Evolutionary conservation across 2,113 vertebrate genomes (phyloP), one percentile per base, ranked within the genome.

Genomic region (Argyrosomus japonicus): DNA sequence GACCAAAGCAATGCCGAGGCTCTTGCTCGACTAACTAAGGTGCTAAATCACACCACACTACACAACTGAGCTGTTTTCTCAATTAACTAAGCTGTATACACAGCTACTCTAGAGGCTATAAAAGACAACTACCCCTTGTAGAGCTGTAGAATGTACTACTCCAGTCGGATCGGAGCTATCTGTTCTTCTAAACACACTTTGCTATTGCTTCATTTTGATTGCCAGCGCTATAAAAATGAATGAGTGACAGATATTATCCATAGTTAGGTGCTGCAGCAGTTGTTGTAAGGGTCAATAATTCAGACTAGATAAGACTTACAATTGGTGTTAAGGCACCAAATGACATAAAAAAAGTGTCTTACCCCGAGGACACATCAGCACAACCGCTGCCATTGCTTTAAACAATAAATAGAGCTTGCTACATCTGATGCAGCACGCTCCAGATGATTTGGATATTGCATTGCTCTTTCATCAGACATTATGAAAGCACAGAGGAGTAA

Each of bases 201-300:
- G 36, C 53, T 40, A 71, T 56, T 40, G 72, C 72, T 75, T 60
- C 48, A 53, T 65, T 84, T 70, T 83, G 74, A 88, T 81, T 61
- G 25, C 18, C 61, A 14, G 25, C 18, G 62, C 84, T 23, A 81
- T 88, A 74, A 88, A 87, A 84, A 69, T 79, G 63, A 86, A 71
- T 40, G 75, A 84, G 62, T 25, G 72, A 74, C 47, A 75, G 54
- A 77, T 77, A 87, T 63, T 68, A 82, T 60, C 54, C 48, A 50
- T 27, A 54, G 62, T 69, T 69, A 65, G 64, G 45, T 64, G 78
- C 64, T 23, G 62, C 73, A 77, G 63, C 50, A 73, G 68, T 79
- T 69, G 83, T 75, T 48, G 17, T 67, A 51, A 83, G 67, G 79
- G 73, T 63, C 87, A 78, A 88, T 89, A 78, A 72, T 54, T 91